These are phyloP conservation scores for Epizoanthus illoricatus DNA, from an alignment of 92 coral and sea anemone genomes.

Conservation along the genomic window DNA sequence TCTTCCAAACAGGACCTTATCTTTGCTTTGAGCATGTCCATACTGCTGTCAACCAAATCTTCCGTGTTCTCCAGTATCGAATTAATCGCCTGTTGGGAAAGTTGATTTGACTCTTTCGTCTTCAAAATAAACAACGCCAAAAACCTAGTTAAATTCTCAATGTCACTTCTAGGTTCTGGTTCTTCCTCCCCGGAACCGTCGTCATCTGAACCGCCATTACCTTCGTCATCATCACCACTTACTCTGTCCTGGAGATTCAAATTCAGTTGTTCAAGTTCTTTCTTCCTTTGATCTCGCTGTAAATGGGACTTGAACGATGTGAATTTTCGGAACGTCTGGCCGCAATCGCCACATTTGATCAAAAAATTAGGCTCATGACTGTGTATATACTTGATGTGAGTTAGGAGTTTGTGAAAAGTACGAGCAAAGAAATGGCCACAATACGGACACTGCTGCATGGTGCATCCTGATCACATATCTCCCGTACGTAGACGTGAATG, in stretches of 20 bases:
- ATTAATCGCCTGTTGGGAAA: too few species aligned
- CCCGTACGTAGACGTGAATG: too few species aligned
- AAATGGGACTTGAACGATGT: conserved; percentile 21
- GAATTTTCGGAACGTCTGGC: conserved; percentile 35
- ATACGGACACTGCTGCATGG: too few species aligned
- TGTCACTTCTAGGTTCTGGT: conserved; percentile 16
- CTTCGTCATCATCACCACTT: conserved; percentile 9
- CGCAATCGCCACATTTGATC: conserved; percentile 41
- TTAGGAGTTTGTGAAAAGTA: too few species aligned
- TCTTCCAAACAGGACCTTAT: conserved; percentile 33
- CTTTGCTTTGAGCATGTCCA: conserved; percentile 28
- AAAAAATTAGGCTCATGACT: conserved; percentile 42
- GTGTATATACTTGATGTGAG: too few species aligned
- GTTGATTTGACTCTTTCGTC: too few species aligned
- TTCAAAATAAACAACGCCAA: too few species aligned
- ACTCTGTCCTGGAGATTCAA: conserved; percentile 9
- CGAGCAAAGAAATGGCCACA: too few species aligned
- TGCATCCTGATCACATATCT: too few species aligned
- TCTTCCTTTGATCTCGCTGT: neutral
- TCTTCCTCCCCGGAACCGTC: too few species aligned
- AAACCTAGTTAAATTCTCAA: conserved; percentile 27
- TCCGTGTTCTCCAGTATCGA: too few species aligned
- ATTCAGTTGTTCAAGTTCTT: neutral
- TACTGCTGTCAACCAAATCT: conserved; percentile 30
- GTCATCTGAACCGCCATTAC: conserved; percentile 19